Conservation (phyloP, 2,888 invertebrate genomes). For the Linnaemya vulpina region DNA sequence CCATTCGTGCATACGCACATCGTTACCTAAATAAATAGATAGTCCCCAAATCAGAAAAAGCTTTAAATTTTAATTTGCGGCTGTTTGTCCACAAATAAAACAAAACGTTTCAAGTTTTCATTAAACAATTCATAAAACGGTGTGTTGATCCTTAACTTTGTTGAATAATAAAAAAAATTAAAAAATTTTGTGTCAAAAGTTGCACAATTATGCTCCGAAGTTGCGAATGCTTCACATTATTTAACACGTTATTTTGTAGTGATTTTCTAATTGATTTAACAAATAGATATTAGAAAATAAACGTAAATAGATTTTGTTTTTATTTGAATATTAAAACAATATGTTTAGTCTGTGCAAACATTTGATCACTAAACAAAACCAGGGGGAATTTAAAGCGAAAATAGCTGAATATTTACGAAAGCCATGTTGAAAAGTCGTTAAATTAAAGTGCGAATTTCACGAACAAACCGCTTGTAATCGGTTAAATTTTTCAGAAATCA, state of each 20-base stretch:
- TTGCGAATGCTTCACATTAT: conserved; percentile 23
- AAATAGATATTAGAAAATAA: conserved; percentile 64
- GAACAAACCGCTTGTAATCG: neutral
- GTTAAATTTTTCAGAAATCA: neutral
- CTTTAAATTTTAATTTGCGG: conserved; percentile 24
- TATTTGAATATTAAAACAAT: conserved; percentile 35
- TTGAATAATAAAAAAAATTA: neutral
- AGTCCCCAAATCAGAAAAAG: conserved; percentile 31
- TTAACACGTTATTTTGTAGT: conserved; percentile 53
- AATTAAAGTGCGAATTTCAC: conserved; percentile 11
- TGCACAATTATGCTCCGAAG: conserved; percentile 26
- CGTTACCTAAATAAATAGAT: conserved; percentile 17
- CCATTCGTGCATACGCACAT: neutral
- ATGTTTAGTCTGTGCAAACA: conserved; percentile 38
- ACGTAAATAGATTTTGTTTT: conserved; percentile 47
- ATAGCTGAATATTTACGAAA: neutral
- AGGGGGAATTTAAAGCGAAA: neutral
- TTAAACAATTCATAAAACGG: conserved; percentile 28
- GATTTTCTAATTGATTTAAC: conserved; percentile 67
- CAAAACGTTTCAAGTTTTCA: conserved; percentile 41
- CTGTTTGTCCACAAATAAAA: conserved; percentile 34
- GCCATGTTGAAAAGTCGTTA: neutral
- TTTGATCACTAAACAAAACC: conserved; percentile 12
- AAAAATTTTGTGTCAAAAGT: conserved; percentile 21
- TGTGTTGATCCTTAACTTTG: conserved; percentile 23